Percentiles rank a stretch among this genome's conserved stretches.
phyloP scores from a whole-genome alignment of 2,888 invertebrate species.

The Tricholauxania praeusta region DNA sequence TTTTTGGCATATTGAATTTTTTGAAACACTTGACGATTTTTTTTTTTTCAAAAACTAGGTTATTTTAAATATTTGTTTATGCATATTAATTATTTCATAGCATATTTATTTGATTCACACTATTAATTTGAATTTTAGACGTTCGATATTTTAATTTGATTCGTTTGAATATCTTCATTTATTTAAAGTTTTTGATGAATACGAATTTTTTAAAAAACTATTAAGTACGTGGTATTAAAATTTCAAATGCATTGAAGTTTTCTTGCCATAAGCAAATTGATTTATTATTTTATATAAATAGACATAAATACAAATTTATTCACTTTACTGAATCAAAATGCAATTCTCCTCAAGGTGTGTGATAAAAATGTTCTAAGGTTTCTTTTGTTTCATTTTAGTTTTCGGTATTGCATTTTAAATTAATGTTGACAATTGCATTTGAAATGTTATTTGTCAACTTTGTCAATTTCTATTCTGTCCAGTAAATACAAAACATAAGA shows the following conservation, averaged over 20 bases:
- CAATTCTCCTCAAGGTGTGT: slow-evolving; percentile 48
- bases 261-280: neutral
- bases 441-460: slow-evolving; percentile 19
- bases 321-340: slow-evolving; percentile 13
- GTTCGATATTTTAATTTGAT: too few species aligned
- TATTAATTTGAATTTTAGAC: too few species aligned
- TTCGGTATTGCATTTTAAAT: slow-evolving; percentile 37
- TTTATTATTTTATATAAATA: neutral
- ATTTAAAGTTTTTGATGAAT: too few species aligned
- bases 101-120: too few species aligned
- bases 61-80: neutral
- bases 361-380: slow-evolving; percentile 60
- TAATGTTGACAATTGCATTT: slow-evolving; percentile 32
- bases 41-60: neutral
- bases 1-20: slow-evolving; percentile 54
- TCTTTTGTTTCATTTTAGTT: slow-evolving; percentile 48
- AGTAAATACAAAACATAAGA: too few species aligned
- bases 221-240: too few species aligned
- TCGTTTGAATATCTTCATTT: too few species aligned
- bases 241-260: neutral
- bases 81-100: too few species aligned
- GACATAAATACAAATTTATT: too few species aligned
- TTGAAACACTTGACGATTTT: slow-evolving; percentile 31
- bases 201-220: too few species aligned
- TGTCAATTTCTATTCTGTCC: slow-evolving; percentile 15